Evolutionary conservation across 2,113 vertebrate genomes (phyloP).

Genomic region (Galeopterus variegatus): DNA sequence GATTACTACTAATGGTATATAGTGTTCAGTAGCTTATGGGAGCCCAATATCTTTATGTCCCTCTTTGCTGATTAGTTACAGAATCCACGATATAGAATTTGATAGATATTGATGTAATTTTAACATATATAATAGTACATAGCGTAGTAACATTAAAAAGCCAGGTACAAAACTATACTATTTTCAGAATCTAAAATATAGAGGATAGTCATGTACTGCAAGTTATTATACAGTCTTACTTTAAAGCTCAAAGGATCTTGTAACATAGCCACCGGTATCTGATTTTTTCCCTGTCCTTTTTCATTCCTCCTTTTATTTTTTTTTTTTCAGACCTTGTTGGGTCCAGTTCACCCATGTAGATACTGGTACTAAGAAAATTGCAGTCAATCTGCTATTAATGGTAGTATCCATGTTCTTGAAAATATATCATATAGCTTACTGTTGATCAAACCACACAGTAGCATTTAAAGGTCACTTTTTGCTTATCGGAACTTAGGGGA

Average conservation of each 20-base stretch:
- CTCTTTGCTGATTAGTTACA: background rate
- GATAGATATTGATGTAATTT: background rate
- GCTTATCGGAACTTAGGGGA: slow-evolving; percentile 80
- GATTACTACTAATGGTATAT: background rate
- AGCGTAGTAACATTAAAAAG: background rate
- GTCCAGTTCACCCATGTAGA: background rate
- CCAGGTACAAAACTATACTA: background rate
- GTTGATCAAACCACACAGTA: slow-evolving; percentile 79
- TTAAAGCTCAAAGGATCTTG: background rate
- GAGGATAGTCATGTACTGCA: background rate
- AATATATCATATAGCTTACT: slow-evolving; percentile 75
- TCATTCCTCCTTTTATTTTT: background rate
- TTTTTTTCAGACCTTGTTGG: background rate
- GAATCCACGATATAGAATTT: background rate
- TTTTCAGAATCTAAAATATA: slow-evolving; percentile 36
- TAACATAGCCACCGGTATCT: background rate
- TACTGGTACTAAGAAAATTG: slow-evolving; percentile 13
- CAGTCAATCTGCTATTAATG: background rate
- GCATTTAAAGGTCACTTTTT: slow-evolving; percentile 84
- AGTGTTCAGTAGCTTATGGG: background rate
- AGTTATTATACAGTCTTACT: background rate
- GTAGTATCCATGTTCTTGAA: slow-evolving; percentile 67
- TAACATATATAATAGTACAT: background rate
- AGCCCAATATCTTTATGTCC: background rate
- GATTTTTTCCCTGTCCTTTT: too few species aligned